Base-by-base conservation (phyloP, 1,140 invertebrate species). In the Babylonia areolata region DNA sequence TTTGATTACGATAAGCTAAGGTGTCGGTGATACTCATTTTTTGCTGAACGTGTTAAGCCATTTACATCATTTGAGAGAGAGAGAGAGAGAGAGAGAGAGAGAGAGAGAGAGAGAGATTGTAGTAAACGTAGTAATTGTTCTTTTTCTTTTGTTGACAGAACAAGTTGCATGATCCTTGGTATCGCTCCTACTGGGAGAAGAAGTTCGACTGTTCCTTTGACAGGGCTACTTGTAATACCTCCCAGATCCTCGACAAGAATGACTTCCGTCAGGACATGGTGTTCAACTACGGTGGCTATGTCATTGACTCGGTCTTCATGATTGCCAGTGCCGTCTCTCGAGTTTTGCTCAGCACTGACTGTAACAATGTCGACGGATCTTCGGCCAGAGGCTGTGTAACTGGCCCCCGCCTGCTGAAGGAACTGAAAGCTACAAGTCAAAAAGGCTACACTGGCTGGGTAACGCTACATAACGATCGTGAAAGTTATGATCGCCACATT, bases 251-350 rank as follows among this genome's bases (percentile, higher is more conserved):
- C 3, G 11, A 2, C 5, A n/a, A 51, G 5, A 23, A 17, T 35
- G 71, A 37, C 33, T n/a, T 37, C 20, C 31, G 46, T 12, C 1
- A 35, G 6, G 39, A 35, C 23, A 12, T 51, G 9, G 46, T 17
- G 17, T 17, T 17, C 46, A 17, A 17, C 9, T 40, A 37, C 58
- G 28, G 23, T 31, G 81, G 54, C 17, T 40, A 82, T 54, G 12
- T 82, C 35, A 96, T 97, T n/a, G 97, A 97, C 92, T 97, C 97
- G 33, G 97, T 98, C 11, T 97, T 97, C 90, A 96, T 97, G 0
- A 96, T 97, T 92, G 97, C 97, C 3, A 95, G 97, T 90, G 97
- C 97, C 0, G 94, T 97, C 5, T 95, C 96, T 88, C 94, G 81
- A 1, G 37, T 87, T 3, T 28, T 87, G 0, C 9, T 12, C 9